phyloP scores from a whole-genome alignment of 1,140 invertebrate species.

The Lucilia sericata region DNA sequence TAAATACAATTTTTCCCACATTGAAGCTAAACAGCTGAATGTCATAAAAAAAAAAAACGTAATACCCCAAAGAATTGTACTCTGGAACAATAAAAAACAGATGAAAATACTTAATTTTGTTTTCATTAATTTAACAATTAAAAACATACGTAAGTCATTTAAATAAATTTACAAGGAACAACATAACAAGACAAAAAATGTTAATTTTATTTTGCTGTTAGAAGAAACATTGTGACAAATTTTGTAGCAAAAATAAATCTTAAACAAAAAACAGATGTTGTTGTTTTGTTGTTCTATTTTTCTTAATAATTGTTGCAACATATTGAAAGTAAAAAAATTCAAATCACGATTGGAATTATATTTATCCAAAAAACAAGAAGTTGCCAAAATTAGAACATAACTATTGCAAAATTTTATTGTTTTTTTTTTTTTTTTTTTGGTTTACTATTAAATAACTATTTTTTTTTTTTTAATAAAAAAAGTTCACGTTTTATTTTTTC shows the following conservation, averaged over 20 bases:
- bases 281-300: background rate
- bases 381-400: constrained; percentile 14
- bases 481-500: background rate
- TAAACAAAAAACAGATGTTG: constrained; percentile 27
- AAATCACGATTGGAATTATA: background rate
- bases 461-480: background rate
- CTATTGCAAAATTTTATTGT: background rate
- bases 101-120: background rate
- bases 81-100: background rate
- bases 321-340: background rate
- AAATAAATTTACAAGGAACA: background rate
- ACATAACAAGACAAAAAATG: background rate
- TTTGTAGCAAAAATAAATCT: background rate
- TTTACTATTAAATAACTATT: background rate
- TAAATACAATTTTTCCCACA: background rate
- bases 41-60: background rate
- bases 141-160: background rate
- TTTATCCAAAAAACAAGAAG: background rate
- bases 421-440: background rate
- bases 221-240: background rate
- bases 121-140: constrained; percentile 13
- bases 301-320: background rate
- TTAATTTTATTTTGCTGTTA: background rate
- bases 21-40: background rate
- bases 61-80: background rate